Evolutionary conservation across 2,888 invertebrate species (phyloP).

Genomic region (Campopleginae sp.): DNA sequence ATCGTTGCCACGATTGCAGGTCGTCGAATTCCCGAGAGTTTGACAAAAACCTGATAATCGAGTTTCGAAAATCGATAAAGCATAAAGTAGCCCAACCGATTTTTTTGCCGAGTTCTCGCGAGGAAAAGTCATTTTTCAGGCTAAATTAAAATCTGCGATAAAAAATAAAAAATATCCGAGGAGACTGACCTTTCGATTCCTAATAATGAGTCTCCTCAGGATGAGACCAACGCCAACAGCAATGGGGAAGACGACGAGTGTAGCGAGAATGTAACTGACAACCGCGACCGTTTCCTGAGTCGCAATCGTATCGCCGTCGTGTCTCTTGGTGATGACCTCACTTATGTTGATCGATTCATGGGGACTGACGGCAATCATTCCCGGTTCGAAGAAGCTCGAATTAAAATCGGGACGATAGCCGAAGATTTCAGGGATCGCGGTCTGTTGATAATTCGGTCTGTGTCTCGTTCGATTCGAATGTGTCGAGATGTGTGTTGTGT

Average conservation of each 20-base stretch:
- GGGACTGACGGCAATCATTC: conserved; percentile 75
- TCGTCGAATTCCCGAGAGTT: not conserved
- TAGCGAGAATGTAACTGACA: conserved; percentile 83
- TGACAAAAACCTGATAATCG: not conserved
- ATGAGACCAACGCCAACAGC: conserved; percentile 83
- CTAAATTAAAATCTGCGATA: not conserved
- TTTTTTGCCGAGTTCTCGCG: not conserved
- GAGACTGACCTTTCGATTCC: conserved; percentile 82
- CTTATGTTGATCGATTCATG: conserved; percentile 80
- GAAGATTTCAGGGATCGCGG: conserved; percentile 76
- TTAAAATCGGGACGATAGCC: conserved; percentile 76
- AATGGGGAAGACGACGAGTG: conserved; percentile 84
- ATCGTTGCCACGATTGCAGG: not conserved
- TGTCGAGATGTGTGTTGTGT: conserved; percentile 29
- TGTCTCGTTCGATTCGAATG: conserved; percentile 73
- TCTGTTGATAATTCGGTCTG: conserved; percentile 74
- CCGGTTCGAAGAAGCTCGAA: conserved; percentile 76
- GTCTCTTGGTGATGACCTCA: conserved; percentile 82
- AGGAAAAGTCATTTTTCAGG: not conserved
- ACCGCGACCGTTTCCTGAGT: conserved; percentile 82
- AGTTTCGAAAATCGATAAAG: not conserved
- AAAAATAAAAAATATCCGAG: not conserved
- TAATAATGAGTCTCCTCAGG: conserved; percentile 83
- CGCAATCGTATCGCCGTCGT: conserved; percentile 81
- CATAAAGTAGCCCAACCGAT: not conserved